Evolutionary conservation across 2,113 vertebrate species (phyloP).

Genomic region (Hystrix cristata): DNA sequence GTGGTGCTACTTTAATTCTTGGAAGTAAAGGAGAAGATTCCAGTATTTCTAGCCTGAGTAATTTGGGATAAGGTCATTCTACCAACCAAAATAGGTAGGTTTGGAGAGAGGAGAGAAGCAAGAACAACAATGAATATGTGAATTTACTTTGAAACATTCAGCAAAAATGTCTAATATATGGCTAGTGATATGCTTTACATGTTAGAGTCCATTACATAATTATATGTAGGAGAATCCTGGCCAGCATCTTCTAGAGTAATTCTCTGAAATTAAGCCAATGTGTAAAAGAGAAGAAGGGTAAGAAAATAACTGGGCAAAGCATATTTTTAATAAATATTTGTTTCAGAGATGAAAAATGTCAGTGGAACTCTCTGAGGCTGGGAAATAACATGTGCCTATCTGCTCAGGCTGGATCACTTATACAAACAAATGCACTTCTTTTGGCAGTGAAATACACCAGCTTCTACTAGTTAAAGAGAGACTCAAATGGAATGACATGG

Average conservation of each 20-base stretch:
- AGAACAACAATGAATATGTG: background rate
- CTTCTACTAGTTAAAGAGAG: background rate
- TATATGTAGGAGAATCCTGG: background rate
- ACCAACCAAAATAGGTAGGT: background rate
- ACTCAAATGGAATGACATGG: background rate
- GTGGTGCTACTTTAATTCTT: background rate
- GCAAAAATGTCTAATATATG: background rate
- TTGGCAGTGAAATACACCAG: background rate
- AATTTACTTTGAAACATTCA: background rate
- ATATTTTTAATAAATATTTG: background rate
- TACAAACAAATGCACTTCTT: background rate
- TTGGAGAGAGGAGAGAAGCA: background rate
- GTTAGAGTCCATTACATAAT: background rate
- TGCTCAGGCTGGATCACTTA: background rate
- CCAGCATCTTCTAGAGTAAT: background rate
- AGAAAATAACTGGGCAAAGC: background rate
- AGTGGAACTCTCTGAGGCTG: background rate
- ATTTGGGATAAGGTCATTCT: background rate
- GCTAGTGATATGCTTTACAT: background rate
- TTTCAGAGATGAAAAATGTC: background rate
- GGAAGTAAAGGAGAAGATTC: background rate
- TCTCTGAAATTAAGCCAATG: slow-evolving; percentile 16
- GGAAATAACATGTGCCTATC: background rate
- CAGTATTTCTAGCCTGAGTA: background rate
- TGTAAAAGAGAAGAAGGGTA: background rate